A percentile compares a stretch with the other conserved stretches of the same genome.
phyloP scores from a whole-genome alignment of 64 coral and sea anemone genomes.

The Porites australiensis region DNA sequence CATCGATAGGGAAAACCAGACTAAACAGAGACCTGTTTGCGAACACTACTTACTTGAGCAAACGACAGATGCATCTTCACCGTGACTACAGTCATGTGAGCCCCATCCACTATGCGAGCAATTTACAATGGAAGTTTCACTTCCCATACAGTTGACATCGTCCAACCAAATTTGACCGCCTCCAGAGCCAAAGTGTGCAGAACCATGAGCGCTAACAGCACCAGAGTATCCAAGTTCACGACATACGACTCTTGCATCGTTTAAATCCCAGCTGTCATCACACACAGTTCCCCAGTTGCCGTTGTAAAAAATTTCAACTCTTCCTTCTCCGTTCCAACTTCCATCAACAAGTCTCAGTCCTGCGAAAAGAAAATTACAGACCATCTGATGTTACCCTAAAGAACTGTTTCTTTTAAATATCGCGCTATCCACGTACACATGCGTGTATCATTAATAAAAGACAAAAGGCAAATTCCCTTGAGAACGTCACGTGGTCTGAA shows the following conservation, averaged over 20 bases:
- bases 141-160: background rate
- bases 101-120: background rate
- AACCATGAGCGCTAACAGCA: background rate
- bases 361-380: background rate
- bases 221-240: background rate
- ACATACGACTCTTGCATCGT: background rate
- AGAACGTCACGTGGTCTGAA: no score
- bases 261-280: background rate
- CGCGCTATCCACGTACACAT: no score
- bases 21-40: no score
- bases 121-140: background rate
- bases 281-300: conserved; percentile 11
- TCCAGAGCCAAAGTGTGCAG: background rate
- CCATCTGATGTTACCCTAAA: no score
- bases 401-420: no score
- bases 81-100: background rate
- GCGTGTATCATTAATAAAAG: no score
- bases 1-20: no score
- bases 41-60: no score
- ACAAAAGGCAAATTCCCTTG: no score
- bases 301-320: background rate
- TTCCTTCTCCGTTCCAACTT: background rate
- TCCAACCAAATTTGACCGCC: conserved; percentile 8
- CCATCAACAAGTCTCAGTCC: background rate
- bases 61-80: no score